Base-by-base conservation (phyloP, 2,113 vertebrate species). In the Corvus moneduloides region DNA sequence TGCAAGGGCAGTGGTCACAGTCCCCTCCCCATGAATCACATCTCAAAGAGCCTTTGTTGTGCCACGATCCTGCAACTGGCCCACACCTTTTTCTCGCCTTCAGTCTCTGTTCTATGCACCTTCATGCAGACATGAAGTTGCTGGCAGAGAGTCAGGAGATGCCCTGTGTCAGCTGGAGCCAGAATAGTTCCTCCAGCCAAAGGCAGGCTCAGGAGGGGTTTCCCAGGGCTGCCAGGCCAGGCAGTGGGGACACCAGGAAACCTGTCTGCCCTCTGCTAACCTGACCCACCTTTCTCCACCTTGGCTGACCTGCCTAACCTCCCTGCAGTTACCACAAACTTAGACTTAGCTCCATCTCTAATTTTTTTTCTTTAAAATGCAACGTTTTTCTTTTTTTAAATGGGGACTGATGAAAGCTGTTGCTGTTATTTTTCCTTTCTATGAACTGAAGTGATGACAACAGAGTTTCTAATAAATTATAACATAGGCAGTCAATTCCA, bases 371-470 rank as follows among this genome's bases (percentile, higher is more conserved):
- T 66, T 68, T 69, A 68, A 80, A 92, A 77, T 46, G 48, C 16
- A 52, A 32, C 4, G 1, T 2, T n/a, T 83, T 68, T 46, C 26
- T 61, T 52, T 8, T 27, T 88, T 93, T 90, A 77, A 80, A 74
- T 52, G 69, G 77, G 39, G 64, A 72, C 56, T 68, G 79, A 90
- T 93, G 64, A 94, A 95, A 94, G 32, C 64, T 2, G 1, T 74
- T 84, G 68, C 73, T 92, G 75, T 35, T 81, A 90, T 93, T 96
- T 94, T 84, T 91, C 75, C 79, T 88, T 95, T 96, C 93, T 94
- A 89, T 89, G 93, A 96, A 96, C 76, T 39, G 48, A 96, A 96
- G 94, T 94, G 96, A 96, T 96, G 96, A 97, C 93, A 96, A 96
- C 85, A 78, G 75, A 93, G 52, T 83, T 96, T 93, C 95, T 93